A percentile compares a stretch with the other conserved stretches of the same genome.
phyloP scores from a whole-genome alignment of 2,888 invertebrate genomes.

The Aporophyla nigra region DNA sequence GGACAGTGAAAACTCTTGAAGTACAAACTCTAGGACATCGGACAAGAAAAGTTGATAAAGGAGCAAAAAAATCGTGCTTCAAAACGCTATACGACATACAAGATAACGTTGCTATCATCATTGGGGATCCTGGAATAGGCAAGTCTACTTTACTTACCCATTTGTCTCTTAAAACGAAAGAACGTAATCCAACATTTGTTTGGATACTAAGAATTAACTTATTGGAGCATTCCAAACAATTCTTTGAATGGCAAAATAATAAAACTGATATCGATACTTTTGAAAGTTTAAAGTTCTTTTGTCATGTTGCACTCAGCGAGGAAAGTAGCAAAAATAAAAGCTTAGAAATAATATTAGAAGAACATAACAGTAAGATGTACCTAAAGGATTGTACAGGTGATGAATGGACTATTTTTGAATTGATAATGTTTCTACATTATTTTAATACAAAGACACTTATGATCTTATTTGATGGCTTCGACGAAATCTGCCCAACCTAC shows the following conservation, averaged over 20 bases:
- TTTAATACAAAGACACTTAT: slow-evolving; percentile 39
- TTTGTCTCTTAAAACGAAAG: slow-evolving; percentile 23
- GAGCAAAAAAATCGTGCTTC: too few species aligned
- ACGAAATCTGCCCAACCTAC: slow-evolving; percentile 62
- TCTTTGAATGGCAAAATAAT: slow-evolving; percentile 33
- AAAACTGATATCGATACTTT: background rate
- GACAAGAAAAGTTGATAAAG: too few species aligned
- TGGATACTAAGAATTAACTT: slow-evolving; percentile 59
- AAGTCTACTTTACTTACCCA: slow-evolving; percentile 48
- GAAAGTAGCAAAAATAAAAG: background rate
- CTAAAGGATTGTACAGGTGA: slow-evolving; percentile 8
- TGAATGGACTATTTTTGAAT: slow-evolving; percentile 16
- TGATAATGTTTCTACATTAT: slow-evolving; percentile 48
- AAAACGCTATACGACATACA: slow-evolving; percentile 12
- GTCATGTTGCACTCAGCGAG: slow-evolving; percentile 9
- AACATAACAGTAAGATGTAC: background rate
- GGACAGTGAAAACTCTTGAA: background rate
- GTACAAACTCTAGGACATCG: too few species aligned
- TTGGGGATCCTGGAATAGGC: slow-evolving; percentile 58
- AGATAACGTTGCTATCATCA: slow-evolving; percentile 25
- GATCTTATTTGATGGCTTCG: slow-evolving; percentile 63
- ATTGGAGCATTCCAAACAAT: slow-evolving; percentile 34
- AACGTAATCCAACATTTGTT: too few species aligned
- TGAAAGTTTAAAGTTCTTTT: slow-evolving; percentile 27
- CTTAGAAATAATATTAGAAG: background rate